phyloP scores from a whole-genome alignment of 2,888 invertebrate genomes.

The Bruchidius siliquastri region DNA sequence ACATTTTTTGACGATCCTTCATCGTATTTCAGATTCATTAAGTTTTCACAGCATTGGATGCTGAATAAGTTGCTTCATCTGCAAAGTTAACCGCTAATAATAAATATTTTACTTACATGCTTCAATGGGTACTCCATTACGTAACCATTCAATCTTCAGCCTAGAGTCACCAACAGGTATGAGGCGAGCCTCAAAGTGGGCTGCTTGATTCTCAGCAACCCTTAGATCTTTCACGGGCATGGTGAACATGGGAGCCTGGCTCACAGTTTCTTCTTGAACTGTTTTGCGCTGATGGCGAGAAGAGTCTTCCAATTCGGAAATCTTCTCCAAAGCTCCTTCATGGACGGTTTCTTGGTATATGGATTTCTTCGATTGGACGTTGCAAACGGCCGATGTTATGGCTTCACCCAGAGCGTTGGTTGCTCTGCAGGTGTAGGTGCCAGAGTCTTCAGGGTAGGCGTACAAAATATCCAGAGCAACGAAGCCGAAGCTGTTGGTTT shows the following conservation, averaged over 20 bases:
- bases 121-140: conserved; percentile 86
- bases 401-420: conserved; percentile 89
- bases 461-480: conserved; percentile 95
- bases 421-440: conserved; percentile 91
- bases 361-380: conserved; percentile 76
- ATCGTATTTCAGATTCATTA: too few species aligned
- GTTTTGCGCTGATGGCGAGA: conserved; percentile 69
- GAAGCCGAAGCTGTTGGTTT: conserved; percentile 96
- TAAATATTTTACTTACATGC: conserved; percentile 61
- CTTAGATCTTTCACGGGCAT: conserved; percentile 82
- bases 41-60: too few species aligned
- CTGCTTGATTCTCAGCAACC: conserved; percentile 86
- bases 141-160: conserved; percentile 88
- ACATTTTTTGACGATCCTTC: too few species aligned
- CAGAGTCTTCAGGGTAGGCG: conserved; percentile 93
- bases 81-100: neutral
- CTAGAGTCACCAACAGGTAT: conserved; percentile 93
- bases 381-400: conserved; percentile 82
- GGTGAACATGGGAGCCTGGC: conserved; percentile 89
- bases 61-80: too few species aligned
- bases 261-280: conserved; percentile 71
- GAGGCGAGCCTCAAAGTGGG: conserved; percentile 88
- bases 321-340: conserved; percentile 75
- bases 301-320: conserved; percentile 77
- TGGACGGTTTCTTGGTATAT: conserved; percentile 86